Base-by-base conservation (phyloP, 2,888 invertebrate species). In the Drosophila pegasa region DNA sequence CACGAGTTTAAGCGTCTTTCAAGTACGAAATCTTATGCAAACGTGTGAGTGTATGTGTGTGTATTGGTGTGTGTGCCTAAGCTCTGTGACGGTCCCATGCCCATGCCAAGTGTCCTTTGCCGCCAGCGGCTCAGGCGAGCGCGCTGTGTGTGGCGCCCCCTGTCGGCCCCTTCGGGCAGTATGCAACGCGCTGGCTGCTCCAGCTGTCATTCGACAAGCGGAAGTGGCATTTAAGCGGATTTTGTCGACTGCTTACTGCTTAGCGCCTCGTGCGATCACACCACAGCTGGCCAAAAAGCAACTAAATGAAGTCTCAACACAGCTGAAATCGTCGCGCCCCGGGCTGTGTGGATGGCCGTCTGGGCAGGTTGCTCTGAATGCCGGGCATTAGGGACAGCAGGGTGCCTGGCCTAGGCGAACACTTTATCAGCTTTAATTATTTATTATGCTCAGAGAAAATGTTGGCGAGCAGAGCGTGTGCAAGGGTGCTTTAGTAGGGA, bases 221-320 rank as follows among this genome's bases (percentile, higher is more conserved):
- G 88, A 88, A 83, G 69, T 83, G 84, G 77, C 80, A 79, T 88
- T 88, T 81, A 88, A 81, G 83, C 83, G 83, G 81, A 81, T 88
- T 82, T 66, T 60, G 65, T 52, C 65, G 47, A 81, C 67, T 71
- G 63, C 67, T 65, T 60, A 81, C 67, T 71, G 63, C 67, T 65
- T 60, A 70, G 50, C 48, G 57, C 51, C 63, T 47, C 41, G 43
- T 76, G 62, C 69, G 78, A 60, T 73, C 71, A 54, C 59, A 72
- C 9, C 16, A 27, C 43, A 29, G 27, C 25, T 27, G 18, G 18
- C 9, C 47, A 7, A 54, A 54, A 54, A 29, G 18, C 6, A 14
- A 9, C 9, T 14, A 38, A 27, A 20, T 43, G 58, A 31, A 43
- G 25, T 31, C 18, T 48, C 3, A 48, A 31, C 47, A 9, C 20